A percentile compares a stretch with the other conserved stretches of the same genome.
Evolutionary conservation across 2,113 vertebrate genomes (phyloP).

Genomic region (Podarcis muralis): DNA sequence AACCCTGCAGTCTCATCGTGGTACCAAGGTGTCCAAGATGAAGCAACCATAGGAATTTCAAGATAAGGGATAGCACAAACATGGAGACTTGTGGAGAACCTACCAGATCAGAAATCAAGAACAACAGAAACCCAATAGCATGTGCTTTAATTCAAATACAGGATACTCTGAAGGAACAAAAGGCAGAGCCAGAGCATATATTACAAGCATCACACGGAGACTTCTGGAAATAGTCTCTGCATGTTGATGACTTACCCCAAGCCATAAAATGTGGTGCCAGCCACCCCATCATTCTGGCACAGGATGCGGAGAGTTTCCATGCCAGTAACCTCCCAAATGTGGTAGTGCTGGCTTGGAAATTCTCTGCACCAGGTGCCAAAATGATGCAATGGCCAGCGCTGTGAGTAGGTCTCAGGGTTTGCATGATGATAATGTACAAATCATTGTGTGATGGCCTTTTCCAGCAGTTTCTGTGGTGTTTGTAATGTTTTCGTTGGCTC

Average conservation of each 20-base stretch:
- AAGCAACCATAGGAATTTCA: neutral
- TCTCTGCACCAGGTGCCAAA: neutral
- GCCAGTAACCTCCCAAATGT: neutral
- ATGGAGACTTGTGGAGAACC: neutral
- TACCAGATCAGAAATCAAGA: neutral
- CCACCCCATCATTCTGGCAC: neutral
- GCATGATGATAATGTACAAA: neutral
- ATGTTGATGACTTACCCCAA: neutral
- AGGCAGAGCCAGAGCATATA: neutral
- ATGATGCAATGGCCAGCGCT: neutral
- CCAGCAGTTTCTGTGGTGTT: neutral
- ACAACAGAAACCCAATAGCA: neutral
- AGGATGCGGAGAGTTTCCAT: neutral
- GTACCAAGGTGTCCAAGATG: neutral
- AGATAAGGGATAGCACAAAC: neutral
- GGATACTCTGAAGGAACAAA: neutral
- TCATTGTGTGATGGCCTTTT: neutral
- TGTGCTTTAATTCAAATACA: neutral
- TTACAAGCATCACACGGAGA: neutral
- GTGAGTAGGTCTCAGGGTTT: too few relatives aligned
- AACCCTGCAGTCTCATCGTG: neutral
- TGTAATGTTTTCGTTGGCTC: neutral
- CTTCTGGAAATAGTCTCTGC: neutral
- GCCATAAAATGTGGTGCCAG: neutral
- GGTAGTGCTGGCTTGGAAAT: neutral